Base-by-base conservation (phyloP, 2,888 invertebrate genomes). In the Melikaiella ostensackeni region DNA sequence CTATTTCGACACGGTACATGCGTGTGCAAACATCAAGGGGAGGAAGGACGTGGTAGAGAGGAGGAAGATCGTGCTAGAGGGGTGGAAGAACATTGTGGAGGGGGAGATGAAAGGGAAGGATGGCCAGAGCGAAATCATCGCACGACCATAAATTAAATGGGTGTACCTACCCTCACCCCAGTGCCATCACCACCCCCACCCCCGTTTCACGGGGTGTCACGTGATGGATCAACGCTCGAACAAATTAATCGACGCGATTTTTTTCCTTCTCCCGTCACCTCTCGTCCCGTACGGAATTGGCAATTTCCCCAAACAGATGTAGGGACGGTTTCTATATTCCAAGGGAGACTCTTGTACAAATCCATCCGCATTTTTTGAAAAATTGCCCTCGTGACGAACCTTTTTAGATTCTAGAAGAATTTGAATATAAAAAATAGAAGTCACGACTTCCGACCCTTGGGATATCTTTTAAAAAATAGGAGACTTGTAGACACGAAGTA, bases 111-210 rank as follows among this genome's bases (percentile, higher is more conserved):
- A 77, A 61, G 66, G 64, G 74, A 73, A 73, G 59, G 75, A 57
- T 74, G 76, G 73, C 74, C 76, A 77, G 79, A 81, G 81, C 81
- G 75, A 83, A 83, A 84, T 84, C 82, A 83, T 83, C 79, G 80
- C 77, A 77, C 73, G 78, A 77, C 77, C 77, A 82, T 82, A 83
- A 83, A 83, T 84, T 82, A 75, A 79, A 80, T 77, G 80, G 82
- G 80, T 74, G 80, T 76, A 81, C 80, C 79, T 77, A 77, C 64
- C 74, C 73, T 70, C 77, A 50, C n/a, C 70, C 66, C 70, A 19
- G 27, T 8, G 19, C 27, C 50, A 19, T 46, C 46, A 13, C 19
- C 50, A 27, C 70, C 16, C 13, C 38, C n/a, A 35, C 38, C 42
- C 30, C 19, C 27, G 27, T 66, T 24, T 30, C 50, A 70, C 13